Conservation (phyloP, 2,888 invertebrate genomes). For the Tetragonula carbonaria region DNA sequence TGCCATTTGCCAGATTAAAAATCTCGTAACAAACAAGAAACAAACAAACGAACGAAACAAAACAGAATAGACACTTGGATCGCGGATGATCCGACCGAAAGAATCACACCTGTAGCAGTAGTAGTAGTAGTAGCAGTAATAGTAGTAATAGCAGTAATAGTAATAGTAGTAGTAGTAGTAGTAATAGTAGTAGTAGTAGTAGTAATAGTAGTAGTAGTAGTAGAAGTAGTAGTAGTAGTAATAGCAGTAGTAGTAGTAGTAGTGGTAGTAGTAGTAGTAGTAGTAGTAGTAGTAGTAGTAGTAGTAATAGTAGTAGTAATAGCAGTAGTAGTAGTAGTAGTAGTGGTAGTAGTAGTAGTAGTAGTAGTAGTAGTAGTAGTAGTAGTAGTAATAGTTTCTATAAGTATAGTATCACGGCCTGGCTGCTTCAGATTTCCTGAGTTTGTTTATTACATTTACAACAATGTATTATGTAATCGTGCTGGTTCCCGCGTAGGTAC, state of each 20-base stretch:
- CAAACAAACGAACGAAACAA: slow-evolving; percentile 76
- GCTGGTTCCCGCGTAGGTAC: slow-evolving; percentile 71
- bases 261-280: background rate
- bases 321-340: too few species aligned
- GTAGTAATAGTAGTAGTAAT: background rate
- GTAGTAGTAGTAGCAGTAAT: background rate
- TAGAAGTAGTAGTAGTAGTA: background rate
- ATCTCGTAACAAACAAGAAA: slow-evolving; percentile 78
- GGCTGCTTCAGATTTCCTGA: slow-evolving; percentile 84
- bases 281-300: background rate
- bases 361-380: slow-evolving; percentile 69
- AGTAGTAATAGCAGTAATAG: slow-evolving; percentile 44
- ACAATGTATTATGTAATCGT: slow-evolving; percentile 75
- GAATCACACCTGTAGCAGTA: slow-evolving; percentile 50
- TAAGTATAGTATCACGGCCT: slow-evolving; percentile 84
- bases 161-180: too few species aligned
- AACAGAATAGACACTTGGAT: slow-evolving; percentile 67
- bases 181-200: background rate
- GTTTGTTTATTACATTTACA: slow-evolving; percentile 80
- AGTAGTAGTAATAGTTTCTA: slow-evolving; percentile 77
- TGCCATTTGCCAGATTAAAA: slow-evolving; percentile 69
- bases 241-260: slow-evolving; percentile 29
- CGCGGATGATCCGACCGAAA: slow-evolving; percentile 54
- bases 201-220: background rate
- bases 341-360: too few species aligned